These are phyloP conservation scores for Hyperopisus bebe DNA, from an alignment of 2,113 vertebrate genomes.

Conservation along the genomic window DNA sequence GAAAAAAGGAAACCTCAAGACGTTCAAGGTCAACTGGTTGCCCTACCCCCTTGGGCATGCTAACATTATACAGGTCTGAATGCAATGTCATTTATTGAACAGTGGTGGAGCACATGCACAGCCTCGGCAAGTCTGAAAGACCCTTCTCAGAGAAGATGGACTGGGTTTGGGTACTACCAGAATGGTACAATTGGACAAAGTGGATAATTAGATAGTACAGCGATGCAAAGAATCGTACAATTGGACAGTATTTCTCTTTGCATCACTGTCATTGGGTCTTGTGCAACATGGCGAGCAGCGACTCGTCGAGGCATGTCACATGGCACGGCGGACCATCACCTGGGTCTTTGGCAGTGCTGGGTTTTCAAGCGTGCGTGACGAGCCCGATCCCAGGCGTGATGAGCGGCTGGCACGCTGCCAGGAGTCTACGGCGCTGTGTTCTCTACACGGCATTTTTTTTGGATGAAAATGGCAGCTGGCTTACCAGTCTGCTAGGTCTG, in stretches of 20 bases:
- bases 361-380: not conserved
- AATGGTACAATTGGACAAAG: not conserved
- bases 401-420: not conserved
- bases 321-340: not conserved
- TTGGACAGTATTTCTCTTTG: not conserved
- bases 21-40: not conserved
- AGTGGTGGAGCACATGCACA: not conserved
- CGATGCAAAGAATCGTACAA: not conserved
- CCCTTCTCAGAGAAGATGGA: not conserved
- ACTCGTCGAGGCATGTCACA: not conserved
- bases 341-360: not conserved
- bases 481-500: not conserved
- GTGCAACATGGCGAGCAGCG: not conserved
- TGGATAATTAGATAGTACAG: not conserved
- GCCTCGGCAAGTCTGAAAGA: not conserved
- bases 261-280: not conserved
- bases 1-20: not conserved
- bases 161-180: not conserved
- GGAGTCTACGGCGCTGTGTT: not conserved
- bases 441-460: not conserved
- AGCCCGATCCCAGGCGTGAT: not conserved
- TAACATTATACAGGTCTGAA: not conserved
- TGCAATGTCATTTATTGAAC: not conserved
- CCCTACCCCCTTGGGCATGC: not conserved
- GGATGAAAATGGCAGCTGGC: not conserved